Base-by-base conservation (phyloP, 2,888 invertebrate genomes). In the Brachynemurus nebulosus region DNA sequence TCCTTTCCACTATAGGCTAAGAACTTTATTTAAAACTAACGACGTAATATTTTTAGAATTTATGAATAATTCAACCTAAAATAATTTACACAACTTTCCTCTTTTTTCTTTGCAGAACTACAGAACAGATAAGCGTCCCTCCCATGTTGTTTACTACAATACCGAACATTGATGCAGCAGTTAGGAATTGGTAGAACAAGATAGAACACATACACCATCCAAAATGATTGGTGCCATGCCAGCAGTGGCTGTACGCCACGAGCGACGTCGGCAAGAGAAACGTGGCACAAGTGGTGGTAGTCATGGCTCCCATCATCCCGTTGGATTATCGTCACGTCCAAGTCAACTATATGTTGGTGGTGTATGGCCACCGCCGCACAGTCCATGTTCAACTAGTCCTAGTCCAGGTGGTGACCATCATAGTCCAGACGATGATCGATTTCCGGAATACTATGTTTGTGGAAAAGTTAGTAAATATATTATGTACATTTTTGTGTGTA, bases 181-280 rank as follows among this genome's bases (percentile, higher is more conserved):
- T n/a, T n/a, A n/a, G n/a, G n/a, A n/a, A n/a, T n/a, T n/a, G n/a
- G n/a, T n/a, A n/a, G n/a, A n/a, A n/a, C n/a, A n/a, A n/a, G n/a
- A n/a, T n/a, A n/a, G n/a, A n/a, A n/a, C n/a, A n/a, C 30, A 30
- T 30, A 11, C 30, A 30, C 12, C 11, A 30, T 16, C 65, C 54
- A 76, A 72, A 64, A 86, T 86, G 86, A 86, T 86, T 61, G 84
- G 85, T 55, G 85, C 86, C 50, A 84, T 86, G 84, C 85, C 85
- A 62, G 85, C 86, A 53, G 85, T 86, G 66, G 84, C 86, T 45
- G 82, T 85, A 40, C 78, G 85, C 63, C 83, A 84, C 64, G 85
- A 85, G 66, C 69, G 85, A 54, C 71, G 82, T 47, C 77, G 83
- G 51, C 76, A 75, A 55, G 81, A 83, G 62, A 82, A 81, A 63